phyloP scores from a whole-genome alignment of 2,888 invertebrate genomes.

The Phyto melanocephala region DNA sequence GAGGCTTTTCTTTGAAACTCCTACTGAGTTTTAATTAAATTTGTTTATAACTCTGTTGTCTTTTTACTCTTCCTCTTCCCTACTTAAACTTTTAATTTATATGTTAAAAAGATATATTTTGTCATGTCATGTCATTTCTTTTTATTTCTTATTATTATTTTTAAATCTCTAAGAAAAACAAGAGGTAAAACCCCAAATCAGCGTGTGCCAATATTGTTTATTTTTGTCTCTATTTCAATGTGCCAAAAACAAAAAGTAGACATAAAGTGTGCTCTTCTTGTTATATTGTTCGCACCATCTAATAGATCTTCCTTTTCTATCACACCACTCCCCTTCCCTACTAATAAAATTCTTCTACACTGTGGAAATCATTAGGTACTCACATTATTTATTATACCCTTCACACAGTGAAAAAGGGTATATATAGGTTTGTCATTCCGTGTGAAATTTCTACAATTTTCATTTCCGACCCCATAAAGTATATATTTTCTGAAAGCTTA shows the following conservation, averaged over 20 bases:
- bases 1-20: too few species aligned
- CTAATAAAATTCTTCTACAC: slow-evolving; percentile 6
- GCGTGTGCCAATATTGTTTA: slow-evolving; percentile 60
- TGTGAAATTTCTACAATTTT: too few species aligned
- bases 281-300: slow-evolving; percentile 58
- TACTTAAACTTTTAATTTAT: not conserved
- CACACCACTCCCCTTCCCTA: not conserved
- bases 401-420: too few species aligned
- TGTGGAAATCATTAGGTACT: slow-evolving; percentile 19
- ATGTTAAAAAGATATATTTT: not conserved
- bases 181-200: slow-evolving; percentile 1
- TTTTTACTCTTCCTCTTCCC: not conserved
- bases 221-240: slow-evolving; percentile 48
- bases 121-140: not conserved
- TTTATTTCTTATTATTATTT: not conserved
- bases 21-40: not conserved
- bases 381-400: slow-evolving; percentile 6
- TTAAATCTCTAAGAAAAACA: not conserved
- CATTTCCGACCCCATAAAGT: too few species aligned
- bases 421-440: too few species aligned
- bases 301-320: slow-evolving; percentile 15
- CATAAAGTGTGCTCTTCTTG: slow-evolving; percentile 41
- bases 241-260: slow-evolving; percentile 14
- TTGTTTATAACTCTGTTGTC: not conserved
- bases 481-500: too few species aligned